phyloP scores from a whole-genome alignment of 2,797 vertebrate genomes.

The Glossophaga mutica region DNA sequence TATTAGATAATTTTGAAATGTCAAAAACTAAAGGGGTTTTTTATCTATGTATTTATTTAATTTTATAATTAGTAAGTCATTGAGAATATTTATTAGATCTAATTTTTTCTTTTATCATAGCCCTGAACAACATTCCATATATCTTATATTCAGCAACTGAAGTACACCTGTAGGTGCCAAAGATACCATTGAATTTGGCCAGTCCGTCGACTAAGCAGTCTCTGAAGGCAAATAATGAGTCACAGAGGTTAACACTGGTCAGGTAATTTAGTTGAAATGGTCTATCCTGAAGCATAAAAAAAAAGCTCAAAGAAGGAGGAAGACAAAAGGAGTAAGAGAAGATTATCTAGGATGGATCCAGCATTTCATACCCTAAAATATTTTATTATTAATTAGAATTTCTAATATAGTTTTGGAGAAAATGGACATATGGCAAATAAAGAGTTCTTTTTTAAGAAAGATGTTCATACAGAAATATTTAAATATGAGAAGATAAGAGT shows the following conservation, averaged over 20 bases:
- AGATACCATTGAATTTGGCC: not conserved
- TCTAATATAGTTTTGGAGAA: not conserved
- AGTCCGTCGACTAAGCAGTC: not conserved
- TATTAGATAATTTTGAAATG: not conserved
- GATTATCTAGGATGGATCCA: not conserved
- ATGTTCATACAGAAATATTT: not conserved
- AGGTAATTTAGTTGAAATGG: constrained; percentile 5
- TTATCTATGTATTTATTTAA: constrained; percentile 9
- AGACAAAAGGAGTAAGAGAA: not conserved
- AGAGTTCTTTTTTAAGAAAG: not conserved
- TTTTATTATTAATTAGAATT: not conserved
- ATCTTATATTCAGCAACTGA: not conserved
- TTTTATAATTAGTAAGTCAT: not conserved
- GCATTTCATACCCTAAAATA: not conserved
- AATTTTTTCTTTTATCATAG: not conserved
- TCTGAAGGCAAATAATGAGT: not conserved
- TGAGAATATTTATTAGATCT: not conserved
- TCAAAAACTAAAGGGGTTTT: not conserved
- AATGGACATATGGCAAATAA: not conserved
- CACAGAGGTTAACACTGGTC: not conserved
- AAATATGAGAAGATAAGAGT: not conserved
- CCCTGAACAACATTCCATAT: not conserved
- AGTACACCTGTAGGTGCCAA: not conserved
- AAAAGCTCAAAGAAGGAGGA: not conserved
- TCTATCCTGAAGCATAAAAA: not conserved